phyloP scores from a whole-genome alignment of 2,113 vertebrate genomes.

The Formicarius rufipectus region DNA sequence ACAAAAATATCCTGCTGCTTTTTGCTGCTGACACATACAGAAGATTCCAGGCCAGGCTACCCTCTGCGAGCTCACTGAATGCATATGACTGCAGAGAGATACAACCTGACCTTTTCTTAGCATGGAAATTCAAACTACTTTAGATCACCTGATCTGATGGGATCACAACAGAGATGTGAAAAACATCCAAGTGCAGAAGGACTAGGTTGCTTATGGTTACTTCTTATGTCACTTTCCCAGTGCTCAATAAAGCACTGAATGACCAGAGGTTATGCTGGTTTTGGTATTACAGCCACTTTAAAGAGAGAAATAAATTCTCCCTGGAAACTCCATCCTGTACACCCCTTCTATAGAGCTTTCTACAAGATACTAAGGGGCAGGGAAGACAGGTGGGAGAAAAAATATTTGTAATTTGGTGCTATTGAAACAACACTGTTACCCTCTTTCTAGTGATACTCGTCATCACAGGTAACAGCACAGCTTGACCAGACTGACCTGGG shows the following conservation, averaged over 20 bases:
- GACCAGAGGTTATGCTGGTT: background rate
- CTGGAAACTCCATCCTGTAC: background rate
- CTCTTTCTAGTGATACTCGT: background rate
- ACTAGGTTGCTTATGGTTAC: background rate
- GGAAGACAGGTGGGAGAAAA: background rate
- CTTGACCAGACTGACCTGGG: background rate
- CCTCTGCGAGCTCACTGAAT: background rate
- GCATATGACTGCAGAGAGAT: background rate
- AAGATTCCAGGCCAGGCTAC: background rate
- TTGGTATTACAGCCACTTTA: background rate
- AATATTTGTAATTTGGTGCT: background rate
- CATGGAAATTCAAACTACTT: background rate
- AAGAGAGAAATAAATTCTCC: background rate
- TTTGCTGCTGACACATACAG: background rate
- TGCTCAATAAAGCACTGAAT: background rate
- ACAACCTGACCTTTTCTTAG: background rate
- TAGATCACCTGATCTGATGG: background rate
- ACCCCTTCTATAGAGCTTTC: background rate
- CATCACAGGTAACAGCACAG: background rate
- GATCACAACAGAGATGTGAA: background rate
- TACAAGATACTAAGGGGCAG: background rate
- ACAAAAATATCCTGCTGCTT: background rate
- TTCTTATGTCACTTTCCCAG: background rate
- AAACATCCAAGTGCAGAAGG: fast-evolving
- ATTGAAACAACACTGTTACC: background rate